Percentiles rank a stretch among this genome's conserved stretches.
phyloP scores from a whole-genome alignment of 2,888 invertebrate genomes.

The Dromius quadrimaculatus region DNA sequence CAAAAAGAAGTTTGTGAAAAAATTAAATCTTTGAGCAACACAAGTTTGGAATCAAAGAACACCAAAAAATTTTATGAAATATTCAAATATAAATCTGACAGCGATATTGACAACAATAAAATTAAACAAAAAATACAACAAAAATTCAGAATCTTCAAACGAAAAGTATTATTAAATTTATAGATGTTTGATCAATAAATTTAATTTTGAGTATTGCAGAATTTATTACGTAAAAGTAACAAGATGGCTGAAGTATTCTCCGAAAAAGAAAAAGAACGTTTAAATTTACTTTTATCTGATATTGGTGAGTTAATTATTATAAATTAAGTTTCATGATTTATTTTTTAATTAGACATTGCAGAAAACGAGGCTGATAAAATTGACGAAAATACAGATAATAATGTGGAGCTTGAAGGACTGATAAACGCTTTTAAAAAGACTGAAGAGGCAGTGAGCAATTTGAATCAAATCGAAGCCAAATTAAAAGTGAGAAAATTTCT shows the following conservation, averaged over 20 bases:
- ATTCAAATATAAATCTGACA: slow-evolving; percentile 11
- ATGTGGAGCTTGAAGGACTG: neutral
- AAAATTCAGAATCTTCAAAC: no score
- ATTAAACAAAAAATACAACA: no score
- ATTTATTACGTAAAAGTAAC: neutral
- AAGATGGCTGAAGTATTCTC: neutral
- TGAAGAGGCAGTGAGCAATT: slow-evolving; percentile 6
- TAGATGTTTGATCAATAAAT: slow-evolving; percentile 27
- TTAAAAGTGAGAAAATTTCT: slow-evolving; percentile 24
- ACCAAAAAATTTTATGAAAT: slow-evolving; percentile 19
- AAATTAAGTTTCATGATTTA: neutral
- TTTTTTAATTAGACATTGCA: neutral
- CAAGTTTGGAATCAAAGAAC: slow-evolving; percentile 1
- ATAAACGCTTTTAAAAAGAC: slow-evolving; percentile 25
- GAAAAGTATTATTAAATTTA: neutral
- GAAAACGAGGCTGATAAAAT: slow-evolving; percentile 5
- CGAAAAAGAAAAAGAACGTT: slow-evolving; percentile 21
- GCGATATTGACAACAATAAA: neutral
- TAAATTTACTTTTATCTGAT: slow-evolving; percentile 28
- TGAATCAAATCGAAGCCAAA: slow-evolving; percentile 19
- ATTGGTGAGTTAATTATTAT: slow-evolving; percentile 11
- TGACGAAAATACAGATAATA: neutral
- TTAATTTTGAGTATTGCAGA: neutral
- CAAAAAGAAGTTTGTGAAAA: slow-evolving; percentile 11
- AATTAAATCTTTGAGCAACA: neutral